phyloP scores from a whole-genome alignment of 2,113 vertebrate genomes.

The Actenoides hombroni region DNA sequence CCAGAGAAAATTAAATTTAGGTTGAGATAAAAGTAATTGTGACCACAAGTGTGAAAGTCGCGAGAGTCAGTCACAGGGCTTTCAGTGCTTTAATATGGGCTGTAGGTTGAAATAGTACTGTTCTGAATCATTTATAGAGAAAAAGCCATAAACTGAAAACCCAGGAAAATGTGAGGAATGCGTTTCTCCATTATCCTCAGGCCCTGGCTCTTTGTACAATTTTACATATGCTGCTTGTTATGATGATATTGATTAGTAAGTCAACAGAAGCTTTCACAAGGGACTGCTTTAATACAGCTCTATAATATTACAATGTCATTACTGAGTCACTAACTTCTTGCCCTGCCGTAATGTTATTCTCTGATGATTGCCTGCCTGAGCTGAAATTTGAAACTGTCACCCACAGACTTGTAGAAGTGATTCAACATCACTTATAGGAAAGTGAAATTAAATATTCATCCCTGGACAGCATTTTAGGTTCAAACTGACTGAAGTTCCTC shows the following conservation, averaged over 20 bases:
- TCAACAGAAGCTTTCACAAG: constrained; percentile 74
- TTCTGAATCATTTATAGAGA: constrained; percentile 34
- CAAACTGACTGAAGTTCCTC: constrained; percentile 77
- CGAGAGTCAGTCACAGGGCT: background rate
- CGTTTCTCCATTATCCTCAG: constrained; percentile 65
- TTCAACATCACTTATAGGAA: constrained; percentile 78
- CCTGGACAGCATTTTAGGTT: constrained; percentile 77
- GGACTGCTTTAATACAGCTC: constrained; percentile 67
- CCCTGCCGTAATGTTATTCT: constrained; percentile 74
- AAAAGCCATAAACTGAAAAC: constrained; percentile 16
- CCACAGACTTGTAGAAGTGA: constrained; percentile 75
- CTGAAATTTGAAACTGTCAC: constrained; percentile 82
- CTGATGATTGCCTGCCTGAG: constrained; percentile 76
- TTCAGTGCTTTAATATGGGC: background rate
- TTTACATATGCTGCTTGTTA: constrained; percentile 74
- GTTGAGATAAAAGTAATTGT: background rate
- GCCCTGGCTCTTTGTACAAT: constrained; percentile 53
- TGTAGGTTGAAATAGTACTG: background rate
- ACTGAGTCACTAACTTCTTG: constrained; percentile 71
- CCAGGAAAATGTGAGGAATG: constrained; percentile 17
- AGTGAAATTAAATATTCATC: constrained; percentile 85
- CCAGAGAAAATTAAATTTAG: background rate
- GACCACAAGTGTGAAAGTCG: background rate
- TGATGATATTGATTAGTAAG: constrained; percentile 79
- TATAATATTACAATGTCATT: constrained; percentile 79